Evolutionary conservation across 2,113 vertebrate species (phyloP).

Genomic region (Tringa solitaria): DNA sequence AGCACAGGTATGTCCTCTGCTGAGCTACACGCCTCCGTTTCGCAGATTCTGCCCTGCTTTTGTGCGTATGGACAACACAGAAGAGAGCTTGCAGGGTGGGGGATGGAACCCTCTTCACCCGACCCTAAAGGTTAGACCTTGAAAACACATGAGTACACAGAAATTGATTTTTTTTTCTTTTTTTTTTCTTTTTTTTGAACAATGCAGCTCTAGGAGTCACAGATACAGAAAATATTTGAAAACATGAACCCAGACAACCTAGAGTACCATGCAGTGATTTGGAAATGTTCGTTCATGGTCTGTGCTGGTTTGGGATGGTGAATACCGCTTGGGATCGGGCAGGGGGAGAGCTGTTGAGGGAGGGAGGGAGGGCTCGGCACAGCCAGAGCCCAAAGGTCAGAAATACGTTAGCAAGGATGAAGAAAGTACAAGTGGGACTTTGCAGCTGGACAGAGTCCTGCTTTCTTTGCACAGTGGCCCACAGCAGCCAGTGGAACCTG

Average conservation of each 20-base stretch:
- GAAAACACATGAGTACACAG: not conserved
- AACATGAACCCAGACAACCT: not conserved
- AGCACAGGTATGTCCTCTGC: not conserved
- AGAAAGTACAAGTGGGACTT: not conserved
- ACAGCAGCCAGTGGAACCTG: not conserved
- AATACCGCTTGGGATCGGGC: not conserved
- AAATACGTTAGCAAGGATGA: slow-evolving; percentile 7
- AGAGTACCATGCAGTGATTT: not conserved
- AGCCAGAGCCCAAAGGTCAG: not conserved
- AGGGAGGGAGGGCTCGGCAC: not conserved
- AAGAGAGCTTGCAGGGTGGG: fast-evolving
- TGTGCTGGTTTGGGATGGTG: not conserved
- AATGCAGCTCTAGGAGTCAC: not conserved
- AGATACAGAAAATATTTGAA: not conserved
- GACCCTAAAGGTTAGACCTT: not conserved
- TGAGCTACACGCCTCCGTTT: fast-evolving
- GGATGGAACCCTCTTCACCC: not conserved
- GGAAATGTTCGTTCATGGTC: not conserved
- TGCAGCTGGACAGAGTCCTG: not conserved
- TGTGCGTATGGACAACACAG: fast-evolving
- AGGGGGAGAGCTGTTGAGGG: not conserved
- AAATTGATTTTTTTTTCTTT: not conserved
- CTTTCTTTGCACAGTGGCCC: not conserved
- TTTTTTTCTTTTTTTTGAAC: not conserved
- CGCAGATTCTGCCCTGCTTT: not conserved